Evolutionary conservation across 2,113 vertebrate genomes (phyloP).

Genomic region (Gymnogyps californianus): DNA sequence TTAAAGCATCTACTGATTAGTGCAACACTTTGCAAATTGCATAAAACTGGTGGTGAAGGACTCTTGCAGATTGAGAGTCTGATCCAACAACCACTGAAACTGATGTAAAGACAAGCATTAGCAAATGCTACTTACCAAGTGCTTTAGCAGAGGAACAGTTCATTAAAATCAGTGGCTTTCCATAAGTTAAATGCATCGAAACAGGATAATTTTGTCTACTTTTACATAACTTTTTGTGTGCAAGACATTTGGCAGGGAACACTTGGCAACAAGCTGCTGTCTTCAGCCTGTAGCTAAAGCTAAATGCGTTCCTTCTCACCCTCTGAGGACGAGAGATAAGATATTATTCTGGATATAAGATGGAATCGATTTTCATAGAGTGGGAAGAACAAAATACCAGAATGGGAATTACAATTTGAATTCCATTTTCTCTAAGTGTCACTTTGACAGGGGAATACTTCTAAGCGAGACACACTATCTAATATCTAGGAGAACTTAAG

Average conservation of each 20-base stretch:
- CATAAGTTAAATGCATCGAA: neutral
- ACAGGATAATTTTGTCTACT: neutral
- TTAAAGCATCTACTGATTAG: constrained; percentile 35
- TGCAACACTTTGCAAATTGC: neutral
- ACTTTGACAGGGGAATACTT: neutral
- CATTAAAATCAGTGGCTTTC: neutral
- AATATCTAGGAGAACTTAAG: neutral
- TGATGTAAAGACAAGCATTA: neutral
- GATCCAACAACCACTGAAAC: neutral
- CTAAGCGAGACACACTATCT: neutral
- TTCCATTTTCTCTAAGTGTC: neutral
- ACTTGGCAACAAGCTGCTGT: neutral
- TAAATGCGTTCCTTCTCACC: neutral
- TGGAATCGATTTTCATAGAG: neutral
- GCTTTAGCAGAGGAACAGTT: constrained; percentile 8
- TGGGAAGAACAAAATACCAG: neutral
- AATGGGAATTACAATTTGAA: neutral
- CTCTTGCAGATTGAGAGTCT: neutral
- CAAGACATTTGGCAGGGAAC: neutral
- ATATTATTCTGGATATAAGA: neutral
- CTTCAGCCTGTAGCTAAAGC: neutral
- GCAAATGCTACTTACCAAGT: neutral
- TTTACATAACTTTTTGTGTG: neutral
- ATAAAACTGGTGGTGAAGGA: constrained; percentile 16
- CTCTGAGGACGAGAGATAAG: neutral